These are phyloP conservation scores for Wasmannia auropunctata DNA, from an alignment of 1,140 invertebrate species.

Conservation along the genomic window DNA sequence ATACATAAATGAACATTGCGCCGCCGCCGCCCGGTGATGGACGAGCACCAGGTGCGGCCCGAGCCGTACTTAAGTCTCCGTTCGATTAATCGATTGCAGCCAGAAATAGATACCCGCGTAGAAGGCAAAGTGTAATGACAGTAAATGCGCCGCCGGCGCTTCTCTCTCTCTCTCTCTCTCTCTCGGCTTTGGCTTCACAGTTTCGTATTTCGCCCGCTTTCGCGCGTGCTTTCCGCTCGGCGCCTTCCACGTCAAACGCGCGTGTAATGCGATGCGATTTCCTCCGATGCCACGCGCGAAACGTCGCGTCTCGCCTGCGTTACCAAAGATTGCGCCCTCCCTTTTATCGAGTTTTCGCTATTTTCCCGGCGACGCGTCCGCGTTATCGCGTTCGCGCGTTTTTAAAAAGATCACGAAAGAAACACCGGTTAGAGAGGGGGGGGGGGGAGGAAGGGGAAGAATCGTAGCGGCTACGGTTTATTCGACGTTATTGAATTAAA, in stretches of 20 bases:
- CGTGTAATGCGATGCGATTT: slow-evolving; percentile 14
- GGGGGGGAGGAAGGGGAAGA: too few relatives aligned
- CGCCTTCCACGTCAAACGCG: not conserved
- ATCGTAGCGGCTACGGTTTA: not conserved
- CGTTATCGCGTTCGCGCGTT: not conserved
- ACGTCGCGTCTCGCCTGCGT: not conserved
- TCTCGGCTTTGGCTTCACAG: not conserved
- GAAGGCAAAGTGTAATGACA: slow-evolving; percentile 59
- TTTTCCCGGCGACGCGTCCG: not conserved
- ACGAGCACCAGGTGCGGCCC: slow-evolving; percentile 76
- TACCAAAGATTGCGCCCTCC: not conserved
- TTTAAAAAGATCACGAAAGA: slow-evolving; percentile 21
- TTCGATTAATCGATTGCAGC: slow-evolving; percentile 76
- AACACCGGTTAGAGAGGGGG: too few relatives aligned
- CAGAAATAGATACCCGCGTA: slow-evolving; percentile 61
- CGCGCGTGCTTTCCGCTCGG: not conserved
- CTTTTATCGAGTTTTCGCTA: not conserved
- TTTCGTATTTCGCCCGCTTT: slow-evolving; percentile 54
- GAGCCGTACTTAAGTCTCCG: slow-evolving; percentile 71
- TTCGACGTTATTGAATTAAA: too few relatives aligned
- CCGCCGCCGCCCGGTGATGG: slow-evolving; percentile 65
- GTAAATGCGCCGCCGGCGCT: slow-evolving; percentile 50
- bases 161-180: not conserved
- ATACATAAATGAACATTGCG: slow-evolving; percentile 68
- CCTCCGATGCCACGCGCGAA: not conserved